Conservation (phyloP, 2,797 vertebrate genomes). For the Lepilemur septentrionalis region DNA sequence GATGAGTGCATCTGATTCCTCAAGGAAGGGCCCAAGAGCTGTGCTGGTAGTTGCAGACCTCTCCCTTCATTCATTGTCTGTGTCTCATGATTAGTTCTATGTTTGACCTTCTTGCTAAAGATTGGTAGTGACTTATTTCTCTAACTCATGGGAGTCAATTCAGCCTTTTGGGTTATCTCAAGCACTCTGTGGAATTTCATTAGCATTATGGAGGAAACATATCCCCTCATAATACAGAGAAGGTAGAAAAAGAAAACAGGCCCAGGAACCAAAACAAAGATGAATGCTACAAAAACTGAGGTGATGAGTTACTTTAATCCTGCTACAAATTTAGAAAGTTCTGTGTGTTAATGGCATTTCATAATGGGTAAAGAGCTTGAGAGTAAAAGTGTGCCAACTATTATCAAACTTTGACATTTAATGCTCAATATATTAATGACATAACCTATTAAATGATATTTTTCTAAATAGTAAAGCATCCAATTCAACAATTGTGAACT, state of each 20-base stretch:
- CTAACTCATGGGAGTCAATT: neutral
- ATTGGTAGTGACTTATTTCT: neutral
- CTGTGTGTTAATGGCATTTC: neutral
- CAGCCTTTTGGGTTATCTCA: neutral
- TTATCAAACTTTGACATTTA: neutral
- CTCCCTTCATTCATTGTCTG: neutral
- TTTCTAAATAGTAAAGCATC: neutral
- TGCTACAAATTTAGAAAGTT: neutral
- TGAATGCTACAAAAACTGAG: neutral
- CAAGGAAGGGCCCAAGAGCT: neutral
- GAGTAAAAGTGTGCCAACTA: neutral
- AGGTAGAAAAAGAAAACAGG: neutral
- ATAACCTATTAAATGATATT: neutral
- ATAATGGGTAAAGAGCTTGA: neutral
- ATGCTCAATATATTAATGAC: neutral
- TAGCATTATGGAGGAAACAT: neutral
- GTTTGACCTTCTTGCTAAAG: neutral
- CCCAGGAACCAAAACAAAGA: neutral
- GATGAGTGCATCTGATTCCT: neutral
- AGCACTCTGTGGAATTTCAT: neutral
- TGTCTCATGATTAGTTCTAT: neutral
- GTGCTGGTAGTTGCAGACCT: neutral
- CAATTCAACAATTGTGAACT: neutral
- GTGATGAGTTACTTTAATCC: neutral
- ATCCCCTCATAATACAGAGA: neutral